These are phyloP conservation scores for Rhinophrynus dorsalis DNA, from an alignment of 2,797 vertebrate species.

Conservation along the genomic window DNA sequence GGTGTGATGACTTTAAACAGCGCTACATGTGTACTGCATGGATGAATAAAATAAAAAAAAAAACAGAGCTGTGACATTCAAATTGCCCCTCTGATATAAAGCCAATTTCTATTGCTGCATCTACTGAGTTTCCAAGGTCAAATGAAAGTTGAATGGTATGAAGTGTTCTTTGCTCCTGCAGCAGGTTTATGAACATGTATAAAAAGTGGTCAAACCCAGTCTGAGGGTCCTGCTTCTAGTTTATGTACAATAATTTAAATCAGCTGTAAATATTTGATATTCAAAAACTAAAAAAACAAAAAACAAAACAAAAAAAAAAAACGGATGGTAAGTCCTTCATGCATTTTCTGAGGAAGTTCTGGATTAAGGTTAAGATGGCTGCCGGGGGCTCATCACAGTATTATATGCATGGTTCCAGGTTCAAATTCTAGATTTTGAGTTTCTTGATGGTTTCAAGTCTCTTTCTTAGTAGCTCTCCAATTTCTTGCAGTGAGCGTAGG, in stretches of 20 bases:
- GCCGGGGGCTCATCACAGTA: conserved; percentile 53
- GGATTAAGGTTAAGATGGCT: conserved; percentile 67
- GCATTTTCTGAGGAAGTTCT: conserved; percentile 77
- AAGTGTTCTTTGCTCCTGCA: conserved; percentile 61
- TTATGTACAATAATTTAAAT: conserved; percentile 96
- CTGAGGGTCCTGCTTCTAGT: conserved; percentile 69
- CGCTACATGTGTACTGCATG: conserved; percentile 57
- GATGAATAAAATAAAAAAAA: conserved; percentile 58
- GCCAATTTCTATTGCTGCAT: conserved; percentile 72
- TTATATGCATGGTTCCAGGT: conserved; percentile 29
- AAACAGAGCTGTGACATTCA: conserved; percentile 51
- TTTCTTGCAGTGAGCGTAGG: conserved; percentile 91
- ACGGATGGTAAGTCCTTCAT: conserved; percentile 75
- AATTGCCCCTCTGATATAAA: conserved; percentile 60
- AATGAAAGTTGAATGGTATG: conserved; percentile 61
- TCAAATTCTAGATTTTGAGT: conserved; percentile 85
- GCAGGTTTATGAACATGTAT: conserved; percentile 71
- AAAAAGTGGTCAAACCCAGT: conserved; percentile 77
- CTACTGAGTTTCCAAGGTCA: conserved; percentile 52
- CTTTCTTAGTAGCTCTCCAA: conserved; percentile 90
- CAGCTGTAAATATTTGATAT: conserved; percentile 70
- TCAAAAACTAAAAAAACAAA: conserved; percentile 69
- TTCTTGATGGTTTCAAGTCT: conserved; percentile 89
- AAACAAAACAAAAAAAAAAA: conserved; percentile 14
- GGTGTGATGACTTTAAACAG: background rate